Evolutionary conservation across 2,113 vertebrate species (phyloP).

Genomic region (Perca fluviatilis): DNA sequence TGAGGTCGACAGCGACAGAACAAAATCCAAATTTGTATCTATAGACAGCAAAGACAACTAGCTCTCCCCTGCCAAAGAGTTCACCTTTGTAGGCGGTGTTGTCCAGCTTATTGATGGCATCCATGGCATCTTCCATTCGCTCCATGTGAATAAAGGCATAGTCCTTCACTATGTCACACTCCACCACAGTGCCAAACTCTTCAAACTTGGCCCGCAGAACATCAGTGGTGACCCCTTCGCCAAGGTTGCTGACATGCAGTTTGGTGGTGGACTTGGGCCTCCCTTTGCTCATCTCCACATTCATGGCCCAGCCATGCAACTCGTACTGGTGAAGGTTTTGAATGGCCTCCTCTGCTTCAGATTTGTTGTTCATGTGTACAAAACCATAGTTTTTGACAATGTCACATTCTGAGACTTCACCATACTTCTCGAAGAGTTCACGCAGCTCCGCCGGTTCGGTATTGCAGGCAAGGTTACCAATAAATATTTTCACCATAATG

Average conservation of each 20-base stretch:
- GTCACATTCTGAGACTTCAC: slow-evolving; percentile 93
- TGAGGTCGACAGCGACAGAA: slow-evolving; percentile 29
- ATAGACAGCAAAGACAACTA: slow-evolving; percentile 57
- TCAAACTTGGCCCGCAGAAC: slow-evolving; percentile 92
- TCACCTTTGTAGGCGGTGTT: slow-evolving; percentile 95
- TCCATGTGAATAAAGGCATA: slow-evolving; percentile 98
- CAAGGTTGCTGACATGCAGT: slow-evolving; percentile 94
- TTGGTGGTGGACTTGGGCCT: slow-evolving; percentile 93
- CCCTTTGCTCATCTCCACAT: slow-evolving; percentile 95
- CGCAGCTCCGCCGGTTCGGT: slow-evolving; percentile 92
- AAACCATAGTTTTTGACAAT: slow-evolving; percentile 97
- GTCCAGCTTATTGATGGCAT: slow-evolving; percentile 91
- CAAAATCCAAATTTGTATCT: slow-evolving; percentile 41
- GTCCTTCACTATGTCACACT: slow-evolving; percentile 97
- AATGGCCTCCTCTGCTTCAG: slow-evolving; percentile 92
- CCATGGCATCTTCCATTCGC: slow-evolving; percentile 91
- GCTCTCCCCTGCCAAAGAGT: slow-evolving; percentile 56
- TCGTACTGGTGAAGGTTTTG: slow-evolving; percentile 92
- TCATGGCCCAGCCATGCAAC: slow-evolving; percentile 91
- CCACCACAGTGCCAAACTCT: slow-evolving; percentile 92
- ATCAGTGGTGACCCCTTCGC: slow-evolving; percentile 86
- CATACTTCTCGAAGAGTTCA: slow-evolving; percentile 92
- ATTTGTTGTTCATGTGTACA: slow-evolving; percentile 91
- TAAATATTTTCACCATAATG: slow-evolving; percentile 96
- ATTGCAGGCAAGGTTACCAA: slow-evolving; percentile 92